Conservation (phyloP, 2,888 invertebrate genomes). For the Horisme vitalbata region DNA sequence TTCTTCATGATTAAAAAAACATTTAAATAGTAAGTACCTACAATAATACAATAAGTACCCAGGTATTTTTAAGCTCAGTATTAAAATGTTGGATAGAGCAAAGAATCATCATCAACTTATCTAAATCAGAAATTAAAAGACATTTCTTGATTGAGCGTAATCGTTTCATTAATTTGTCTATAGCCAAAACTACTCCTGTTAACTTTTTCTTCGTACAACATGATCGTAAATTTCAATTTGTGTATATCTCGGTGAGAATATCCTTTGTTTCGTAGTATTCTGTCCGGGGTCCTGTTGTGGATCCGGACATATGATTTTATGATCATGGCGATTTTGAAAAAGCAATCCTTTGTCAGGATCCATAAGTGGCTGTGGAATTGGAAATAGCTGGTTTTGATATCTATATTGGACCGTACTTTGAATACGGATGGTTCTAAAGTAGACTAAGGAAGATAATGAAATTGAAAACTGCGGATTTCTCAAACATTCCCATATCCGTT, state of each 20-base stretch:
- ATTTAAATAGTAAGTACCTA: too few species aligned
- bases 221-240: constrained; percentile 92
- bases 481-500: constrained; percentile 4
- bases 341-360: constrained; percentile 88
- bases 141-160: constrained; percentile 18
- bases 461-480: neutral
- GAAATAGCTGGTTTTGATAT: neutral
- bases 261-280: constrained; percentile 85
- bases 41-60: neutral
- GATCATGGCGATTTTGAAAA: constrained; percentile 91
- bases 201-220: constrained; percentile 84
- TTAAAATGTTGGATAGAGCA: neutral
- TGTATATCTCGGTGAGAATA: constrained; percentile 86
- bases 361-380: constrained; percentile 79
- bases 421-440: too few species aligned
- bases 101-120: neutral
- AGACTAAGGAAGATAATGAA: too few species aligned
- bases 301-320: constrained; percentile 89
- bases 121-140: constrained; percentile 30
- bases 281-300: constrained; percentile 85
- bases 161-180: constrained; percentile 17
- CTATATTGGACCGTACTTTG: too few species aligned
- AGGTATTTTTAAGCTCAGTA: constrained; percentile 8
- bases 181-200: constrained; percentile 11
- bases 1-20: too few species aligned